Evolutionary conservation across 2,113 vertebrate species (phyloP), one percentile per base, ranked within the genome.

Genomic region (Cairina moschata): DNA sequence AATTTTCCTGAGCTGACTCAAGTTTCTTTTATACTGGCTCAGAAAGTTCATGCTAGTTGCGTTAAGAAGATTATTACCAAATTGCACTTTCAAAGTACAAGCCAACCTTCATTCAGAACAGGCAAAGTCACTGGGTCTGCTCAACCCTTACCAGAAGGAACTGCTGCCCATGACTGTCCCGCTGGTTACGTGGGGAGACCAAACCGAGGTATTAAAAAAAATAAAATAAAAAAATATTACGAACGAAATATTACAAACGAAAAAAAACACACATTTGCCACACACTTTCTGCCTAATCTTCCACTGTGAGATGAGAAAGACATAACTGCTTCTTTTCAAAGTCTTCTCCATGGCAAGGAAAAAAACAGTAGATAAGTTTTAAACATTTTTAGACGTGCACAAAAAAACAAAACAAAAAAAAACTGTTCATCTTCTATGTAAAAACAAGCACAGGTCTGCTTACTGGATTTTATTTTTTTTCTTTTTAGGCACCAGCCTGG

Each of bases 401-500:
- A 48, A 26, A 40, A 63, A 65, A 65, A 54, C 32, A 63, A 65
- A 65, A 54, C 32, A 44, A 6, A 68, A 7, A 21, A n/a, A 2
- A 22, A 40, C 1, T 34, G 17, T 38, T 77, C 10, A 1, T 66
- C 29, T 54, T 29, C 11, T 52, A 8, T 25, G 68, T 25, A 74
- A 77, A 75, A 4, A 60, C 12, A 63, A 60, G 15, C 13, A 8
- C 10, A 44, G 23, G 5, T 66, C 31, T 5, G 38, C 34, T 59
- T 63, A 28, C 0, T 58, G 36, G 17, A 52, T 10, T 65, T 42
- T 38, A 12, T 1, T 34, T 14, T 1, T 1, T 0, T 42, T 23
- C 26, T 63, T 28, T 76, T 55, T 44, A 71, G 36, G 63, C 22
- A 50, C 4, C 20, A 54, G 88, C 1, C 25, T 69, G 13, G 50